Conservation (phyloP, 2,888 invertebrate species). For the Petrolisthes manimaculis region DNA sequence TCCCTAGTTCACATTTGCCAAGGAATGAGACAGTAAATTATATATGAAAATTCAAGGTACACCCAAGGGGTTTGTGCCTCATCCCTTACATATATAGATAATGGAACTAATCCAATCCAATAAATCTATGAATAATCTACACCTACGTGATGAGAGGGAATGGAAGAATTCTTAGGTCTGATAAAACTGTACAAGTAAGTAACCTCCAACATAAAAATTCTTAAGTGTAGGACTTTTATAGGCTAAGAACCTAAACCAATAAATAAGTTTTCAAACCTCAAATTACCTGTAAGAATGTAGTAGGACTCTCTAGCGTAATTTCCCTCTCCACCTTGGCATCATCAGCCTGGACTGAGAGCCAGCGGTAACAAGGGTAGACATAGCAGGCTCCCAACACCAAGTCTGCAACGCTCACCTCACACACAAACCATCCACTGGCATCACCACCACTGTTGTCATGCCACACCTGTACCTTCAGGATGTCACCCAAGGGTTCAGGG, state of each 20-base stretch:
- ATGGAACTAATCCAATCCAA: too few species aligned
- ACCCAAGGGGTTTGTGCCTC: too few species aligned
- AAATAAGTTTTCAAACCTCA: not conserved
- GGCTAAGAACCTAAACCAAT: not conserved
- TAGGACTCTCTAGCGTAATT: conserved; percentile 59
- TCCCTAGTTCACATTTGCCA: too few species aligned
- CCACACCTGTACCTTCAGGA: conserved; percentile 63
- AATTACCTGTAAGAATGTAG: conserved; percentile 58
- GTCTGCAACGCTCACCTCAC: conserved; percentile 62
- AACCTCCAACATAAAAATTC: too few species aligned
- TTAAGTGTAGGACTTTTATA: too few species aligned
- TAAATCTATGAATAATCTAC: too few species aligned
- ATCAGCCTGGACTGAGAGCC: conserved; percentile 60
- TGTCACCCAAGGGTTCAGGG: conserved; percentile 54
- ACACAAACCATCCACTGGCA: conserved; percentile 58
- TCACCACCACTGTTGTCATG: conserved; percentile 63
- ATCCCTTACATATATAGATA: too few species aligned
- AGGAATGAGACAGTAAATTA: too few species aligned
- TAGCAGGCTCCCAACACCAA: conserved; percentile 50
- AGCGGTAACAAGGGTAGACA: conserved; percentile 60
- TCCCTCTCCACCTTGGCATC: conserved; percentile 61
- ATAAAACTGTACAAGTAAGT: too few species aligned
- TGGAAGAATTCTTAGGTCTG: too few species aligned
- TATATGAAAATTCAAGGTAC: too few species aligned
- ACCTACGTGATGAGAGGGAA: too few species aligned